phyloP scores from a whole-genome alignment of 2,797 vertebrate genomes.

The Neosilurus mollespiculum region DNA sequence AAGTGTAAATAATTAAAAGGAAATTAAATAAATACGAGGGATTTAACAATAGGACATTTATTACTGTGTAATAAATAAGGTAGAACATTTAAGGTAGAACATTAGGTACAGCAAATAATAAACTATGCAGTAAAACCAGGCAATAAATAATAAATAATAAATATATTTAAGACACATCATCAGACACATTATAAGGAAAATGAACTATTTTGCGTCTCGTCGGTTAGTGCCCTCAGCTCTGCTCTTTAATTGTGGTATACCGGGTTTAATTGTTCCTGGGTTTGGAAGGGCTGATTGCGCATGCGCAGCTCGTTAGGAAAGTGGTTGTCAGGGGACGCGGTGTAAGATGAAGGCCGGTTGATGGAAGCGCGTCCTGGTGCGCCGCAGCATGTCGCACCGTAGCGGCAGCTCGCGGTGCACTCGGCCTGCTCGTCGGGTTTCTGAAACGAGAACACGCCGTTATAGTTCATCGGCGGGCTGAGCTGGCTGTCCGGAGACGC shows the following conservation, averaged over 20 bases:
- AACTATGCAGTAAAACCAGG: slow-evolving; percentile 17
- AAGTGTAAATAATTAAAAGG: not conserved
- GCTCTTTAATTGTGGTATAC: slow-evolving; percentile 62
- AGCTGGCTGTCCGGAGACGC: slow-evolving; percentile 90
- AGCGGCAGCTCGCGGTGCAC: slow-evolving; percentile 93
- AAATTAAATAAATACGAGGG: slow-evolving; percentile 4
- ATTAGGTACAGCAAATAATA: not conserved
- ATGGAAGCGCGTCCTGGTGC: slow-evolving; percentile 89
- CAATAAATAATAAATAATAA: slow-evolving; percentile 26
- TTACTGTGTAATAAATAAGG: slow-evolving; percentile 27
- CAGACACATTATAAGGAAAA: slow-evolving; percentile 5
- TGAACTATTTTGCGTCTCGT: not conserved
- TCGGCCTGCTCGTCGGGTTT: slow-evolving; percentile 94
- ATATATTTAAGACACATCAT: slow-evolving; percentile 10
- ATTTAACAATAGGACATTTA: slow-evolving; percentile 35
- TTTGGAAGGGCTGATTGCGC: slow-evolving; percentile 91
- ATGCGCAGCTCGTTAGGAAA: slow-evolving; percentile 98
- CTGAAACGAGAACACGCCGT: slow-evolving; percentile 96
- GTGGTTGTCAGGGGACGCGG: slow-evolving; percentile 91
- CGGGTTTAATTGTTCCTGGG: slow-evolving; percentile 70
- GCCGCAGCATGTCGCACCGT: slow-evolving; percentile 94
- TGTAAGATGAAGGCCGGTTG: slow-evolving; percentile 92
- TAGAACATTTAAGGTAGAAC: not conserved
- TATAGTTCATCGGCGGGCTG: slow-evolving; percentile 97
- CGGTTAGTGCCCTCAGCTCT: slow-evolving; percentile 71